phyloP scores from a whole-genome alignment of 1,140 invertebrate species.

The Aphelinus certus region DNA sequence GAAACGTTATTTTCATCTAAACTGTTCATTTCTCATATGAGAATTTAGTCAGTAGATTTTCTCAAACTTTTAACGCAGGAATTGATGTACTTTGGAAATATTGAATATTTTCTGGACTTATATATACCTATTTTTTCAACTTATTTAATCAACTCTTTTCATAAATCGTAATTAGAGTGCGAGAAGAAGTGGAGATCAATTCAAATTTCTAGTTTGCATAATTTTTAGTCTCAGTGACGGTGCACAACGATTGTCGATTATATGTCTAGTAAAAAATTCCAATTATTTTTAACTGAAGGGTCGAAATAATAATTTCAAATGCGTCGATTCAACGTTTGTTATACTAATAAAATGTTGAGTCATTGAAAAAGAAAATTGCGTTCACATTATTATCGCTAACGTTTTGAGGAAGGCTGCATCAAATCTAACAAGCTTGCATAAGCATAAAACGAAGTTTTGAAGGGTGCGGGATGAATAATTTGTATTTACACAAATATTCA shows the following conservation, averaged over 20 bases:
- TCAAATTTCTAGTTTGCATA: conserved; percentile 31
- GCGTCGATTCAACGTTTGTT: conserved; percentile 22
- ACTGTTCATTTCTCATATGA: too few species aligned
- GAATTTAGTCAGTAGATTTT: too few species aligned
- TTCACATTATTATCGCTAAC: conserved; percentile 14
- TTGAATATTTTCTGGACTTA: too few species aligned
- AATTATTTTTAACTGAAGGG: neutral
- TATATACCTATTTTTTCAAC: too few species aligned
- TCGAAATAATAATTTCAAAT: conserved; percentile 12
- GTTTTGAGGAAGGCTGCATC: conserved; percentile 22
- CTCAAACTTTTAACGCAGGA: too few species aligned
- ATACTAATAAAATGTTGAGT: conserved; percentile 9
- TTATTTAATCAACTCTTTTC: too few species aligned
- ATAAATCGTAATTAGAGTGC: too few species aligned
- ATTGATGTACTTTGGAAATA: too few species aligned
- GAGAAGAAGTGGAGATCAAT: neutral
- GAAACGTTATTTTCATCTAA: too few species aligned
- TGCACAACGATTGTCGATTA: neutral
- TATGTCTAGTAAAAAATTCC: neutral
- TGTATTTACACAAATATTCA: neutral
- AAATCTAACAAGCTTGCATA: neutral
- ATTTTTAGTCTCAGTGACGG: conserved; percentile 18
- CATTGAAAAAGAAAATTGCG: conserved; percentile 15
- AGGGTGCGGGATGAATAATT: neutral
- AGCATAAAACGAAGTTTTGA: too few species aligned